Evolutionary conservation across 2,888 invertebrate species (phyloP), one percentile per base, ranked within the genome.

Genomic region (Apamea monoglypha): DNA sequence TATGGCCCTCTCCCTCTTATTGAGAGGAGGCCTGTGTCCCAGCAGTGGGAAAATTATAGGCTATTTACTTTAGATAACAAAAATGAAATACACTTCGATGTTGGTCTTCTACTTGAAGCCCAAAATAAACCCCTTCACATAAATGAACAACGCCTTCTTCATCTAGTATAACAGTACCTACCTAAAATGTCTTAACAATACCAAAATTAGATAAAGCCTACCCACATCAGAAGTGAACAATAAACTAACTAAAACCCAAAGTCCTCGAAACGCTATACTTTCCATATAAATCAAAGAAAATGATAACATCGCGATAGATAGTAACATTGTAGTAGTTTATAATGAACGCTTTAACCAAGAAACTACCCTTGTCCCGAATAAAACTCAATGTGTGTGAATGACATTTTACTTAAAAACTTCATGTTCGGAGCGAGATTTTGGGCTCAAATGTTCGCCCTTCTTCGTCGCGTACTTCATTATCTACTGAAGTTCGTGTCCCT

Each of bases 161-260:
- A 59, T 53, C 12, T 61, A 64, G 8, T 32, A 40, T n/a, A 71
- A 32, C n/a, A 70, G 7, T 18, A 18, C 1, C 47, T 73, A 79
- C 21, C n/a, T 40, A n/a, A 66, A 83, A 74, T 25, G 61, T 29
- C 29, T 56, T 53, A 68, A 87, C 67, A 78, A 77, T 86, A 63
- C 44, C 29, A 64, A 25, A 40, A 53, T 63, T 50, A 50, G 50
- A 86, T 77, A 84, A 83, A 36, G 78, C 14, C 32, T 64, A 84
- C 84, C 87, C 78, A 87, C 66, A 36, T 84, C 84, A 83, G 18
- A 68, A 56, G 3, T 2, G 50, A 64, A 84, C 74, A 84, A 84
- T 74, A 66, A 56, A 71, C 56, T 56, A 47, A 63, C 53, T 50
- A 32, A 8, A 50, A 76, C 12, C n/a, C n/a, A 56, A 40, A 80